Evolutionary conservation across 2,797 vertebrate genomes (phyloP).

Genomic region (Eptatretus atami): DNA sequence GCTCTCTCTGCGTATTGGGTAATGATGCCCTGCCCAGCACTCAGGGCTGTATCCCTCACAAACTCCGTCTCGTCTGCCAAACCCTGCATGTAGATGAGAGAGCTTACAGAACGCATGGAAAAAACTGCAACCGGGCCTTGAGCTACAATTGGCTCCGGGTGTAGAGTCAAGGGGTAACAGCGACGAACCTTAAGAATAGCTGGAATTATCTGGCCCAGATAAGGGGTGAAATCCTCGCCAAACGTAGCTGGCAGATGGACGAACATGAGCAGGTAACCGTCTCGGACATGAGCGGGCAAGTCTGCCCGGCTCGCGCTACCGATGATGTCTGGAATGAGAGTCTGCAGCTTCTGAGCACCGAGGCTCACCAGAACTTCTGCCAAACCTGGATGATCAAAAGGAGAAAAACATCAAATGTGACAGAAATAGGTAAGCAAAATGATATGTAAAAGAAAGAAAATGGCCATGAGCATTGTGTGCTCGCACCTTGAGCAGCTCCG

Average conservation of each 20-base stretch:
- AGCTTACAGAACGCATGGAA: not conserved
- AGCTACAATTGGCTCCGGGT: not conserved
- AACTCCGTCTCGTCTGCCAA: constrained; percentile 92
- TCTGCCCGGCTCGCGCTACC: constrained; percentile 83
- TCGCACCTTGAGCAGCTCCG: constrained; percentile 63
- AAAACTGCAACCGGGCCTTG: too few relatives aligned
- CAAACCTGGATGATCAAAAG: constrained; percentile 23
- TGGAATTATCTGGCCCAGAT: constrained; percentile 87
- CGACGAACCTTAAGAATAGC: constrained; percentile 70
- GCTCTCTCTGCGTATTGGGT: constrained; percentile 91
- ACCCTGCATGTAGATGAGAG: constrained; percentile 20
- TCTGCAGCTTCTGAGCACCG: constrained; percentile 85
- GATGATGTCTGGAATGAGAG: constrained; percentile 91
- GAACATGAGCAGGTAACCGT: constrained; percentile 99
- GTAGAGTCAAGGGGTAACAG: not conserved
- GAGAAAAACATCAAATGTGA: not conserved
- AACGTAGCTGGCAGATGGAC: constrained; percentile 94
- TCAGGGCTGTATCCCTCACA: constrained; percentile 69
- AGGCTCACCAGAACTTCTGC: constrained; percentile 92
- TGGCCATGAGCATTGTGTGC: too few relatives aligned
- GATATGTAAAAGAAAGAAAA: too few relatives aligned
- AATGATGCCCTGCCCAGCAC: constrained; percentile 67
- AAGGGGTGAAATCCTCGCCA: constrained; percentile 74
- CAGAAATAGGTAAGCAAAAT: too few relatives aligned
- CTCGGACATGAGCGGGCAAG: constrained; percentile 78